These are phyloP conservation scores for Mallotus villosus DNA, from an alignment of 2,797 vertebrate species.

Conservation along the genomic window DNA sequence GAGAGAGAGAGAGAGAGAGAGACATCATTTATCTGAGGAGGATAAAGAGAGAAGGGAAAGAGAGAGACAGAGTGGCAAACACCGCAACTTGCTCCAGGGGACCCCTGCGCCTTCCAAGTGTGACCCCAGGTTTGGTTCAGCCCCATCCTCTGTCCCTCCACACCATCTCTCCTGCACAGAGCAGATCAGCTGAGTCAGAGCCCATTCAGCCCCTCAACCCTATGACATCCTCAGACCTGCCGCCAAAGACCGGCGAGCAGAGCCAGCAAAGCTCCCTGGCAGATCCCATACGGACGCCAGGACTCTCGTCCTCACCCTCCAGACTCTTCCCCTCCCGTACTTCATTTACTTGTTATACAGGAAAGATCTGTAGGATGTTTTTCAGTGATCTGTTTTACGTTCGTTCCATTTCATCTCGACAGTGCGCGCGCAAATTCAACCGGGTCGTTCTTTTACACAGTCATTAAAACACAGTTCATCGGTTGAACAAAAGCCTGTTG, in stretches of 20 bases:
- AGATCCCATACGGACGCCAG: conserved; percentile 33
- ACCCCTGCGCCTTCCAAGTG: conserved; percentile 39
- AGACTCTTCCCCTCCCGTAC: neutral
- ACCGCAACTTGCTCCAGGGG: conserved; percentile 24
- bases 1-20: neutral
- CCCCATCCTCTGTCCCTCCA: conserved; percentile 32
- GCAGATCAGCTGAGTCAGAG: conserved; percentile 43
- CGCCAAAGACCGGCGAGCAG: conserved; percentile 52
- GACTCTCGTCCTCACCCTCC: neutral
- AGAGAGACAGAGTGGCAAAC: neutral
- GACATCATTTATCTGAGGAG: too few relatives aligned
- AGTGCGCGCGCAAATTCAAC: neutral
- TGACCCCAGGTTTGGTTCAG: conserved; percentile 26
- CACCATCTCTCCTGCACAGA: conserved; percentile 26
- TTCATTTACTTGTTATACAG: conserved; percentile 6
- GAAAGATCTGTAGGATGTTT: conserved; percentile 11
- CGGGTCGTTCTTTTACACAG: neutral
- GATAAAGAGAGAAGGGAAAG: neutral
- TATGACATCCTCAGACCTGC: conserved; percentile 24
- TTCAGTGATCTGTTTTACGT: neutral
- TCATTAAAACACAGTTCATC: neutral
- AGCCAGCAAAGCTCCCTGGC: conserved; percentile 39
- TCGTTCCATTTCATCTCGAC: neutral
- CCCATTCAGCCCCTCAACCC: conserved; percentile 48
- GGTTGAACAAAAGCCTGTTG: conserved; percentile 1